These are phyloP conservation scores for Pipistrellus nathusii DNA, from an alignment of 2,797 vertebrate species.

Conservation along the genomic window DNA sequence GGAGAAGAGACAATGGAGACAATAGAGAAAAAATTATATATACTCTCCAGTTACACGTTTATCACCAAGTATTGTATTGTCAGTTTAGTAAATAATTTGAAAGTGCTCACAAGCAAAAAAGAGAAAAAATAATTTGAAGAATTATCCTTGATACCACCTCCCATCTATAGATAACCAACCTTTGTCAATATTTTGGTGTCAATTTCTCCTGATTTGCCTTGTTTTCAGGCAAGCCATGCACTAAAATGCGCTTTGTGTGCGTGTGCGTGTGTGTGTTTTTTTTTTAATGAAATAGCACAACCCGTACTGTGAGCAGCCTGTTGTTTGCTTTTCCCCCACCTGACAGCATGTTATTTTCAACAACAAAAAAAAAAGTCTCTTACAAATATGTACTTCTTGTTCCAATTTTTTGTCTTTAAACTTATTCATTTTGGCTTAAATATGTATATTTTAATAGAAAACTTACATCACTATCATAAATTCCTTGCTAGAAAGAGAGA, in stretches of 20 bases:
- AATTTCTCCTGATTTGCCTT: not conserved
- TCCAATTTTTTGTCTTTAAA: conserved; percentile 3
- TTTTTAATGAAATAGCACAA: not conserved
- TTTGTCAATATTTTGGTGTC: not conserved
- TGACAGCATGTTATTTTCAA: not conserved
- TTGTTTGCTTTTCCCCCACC: not conserved
- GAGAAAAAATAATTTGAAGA: not conserved
- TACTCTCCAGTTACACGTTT: not conserved
- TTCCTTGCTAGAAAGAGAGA: not conserved
- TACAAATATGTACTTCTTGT: not conserved
- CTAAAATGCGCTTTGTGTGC: not conserved
- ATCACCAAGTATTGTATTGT: not conserved
- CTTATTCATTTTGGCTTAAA: conserved; percentile 41
- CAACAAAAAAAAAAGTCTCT: not conserved
- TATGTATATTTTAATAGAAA: conserved; percentile 32
- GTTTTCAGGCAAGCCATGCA: not conserved
- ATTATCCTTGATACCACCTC: not conserved
- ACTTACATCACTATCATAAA: not conserved
- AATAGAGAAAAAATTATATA: not conserved
- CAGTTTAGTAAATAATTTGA: not conserved
- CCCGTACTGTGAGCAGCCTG: not conserved
- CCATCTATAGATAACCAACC: not conserved
- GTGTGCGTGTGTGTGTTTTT: not conserved
- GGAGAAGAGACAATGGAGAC: too few species aligned
- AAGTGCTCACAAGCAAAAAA: conserved; percentile 9